Percentiles rank a stretch among this genome's conserved stretches.
Conservation (phyloP, 2,888 invertebrate genomes). For the Chloroclysta siterata region DNA sequence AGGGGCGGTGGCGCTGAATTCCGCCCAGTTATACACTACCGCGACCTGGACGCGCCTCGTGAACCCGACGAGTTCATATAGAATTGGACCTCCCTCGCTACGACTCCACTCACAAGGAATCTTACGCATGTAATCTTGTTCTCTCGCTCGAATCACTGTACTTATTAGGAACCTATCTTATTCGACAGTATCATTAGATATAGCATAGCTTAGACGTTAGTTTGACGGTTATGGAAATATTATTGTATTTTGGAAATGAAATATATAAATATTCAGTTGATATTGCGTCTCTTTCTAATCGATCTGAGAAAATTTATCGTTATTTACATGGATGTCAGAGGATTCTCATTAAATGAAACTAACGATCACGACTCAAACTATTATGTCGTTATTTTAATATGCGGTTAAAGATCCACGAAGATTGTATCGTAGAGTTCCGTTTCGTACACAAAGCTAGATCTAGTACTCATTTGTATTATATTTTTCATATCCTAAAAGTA, state of each 20-base stretch:
- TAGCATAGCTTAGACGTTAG: slow-evolving; percentile 36
- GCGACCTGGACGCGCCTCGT: slow-evolving; percentile 96
- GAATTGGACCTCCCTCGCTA: slow-evolving; percentile 41
- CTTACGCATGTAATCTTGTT: slow-evolving; percentile 39
- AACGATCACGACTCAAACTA: slow-evolving; percentile 33
- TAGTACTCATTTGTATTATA: slow-evolving; percentile 1
- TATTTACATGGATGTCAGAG: slow-evolving; percentile 28
- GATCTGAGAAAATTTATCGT: slow-evolving; percentile 23
- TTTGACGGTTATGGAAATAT: slow-evolving; percentile 32
- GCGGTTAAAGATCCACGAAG: slow-evolving; percentile 33
- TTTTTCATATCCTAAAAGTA: slow-evolving; percentile 20
- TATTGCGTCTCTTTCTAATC: slow-evolving; percentile 32
- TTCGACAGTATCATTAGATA: slow-evolving; percentile 24
- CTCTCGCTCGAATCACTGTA: slow-evolving; percentile 37
- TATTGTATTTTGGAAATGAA: slow-evolving; percentile 39
- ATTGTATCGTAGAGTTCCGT: slow-evolving; percentile 36
- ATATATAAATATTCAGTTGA: slow-evolving; percentile 36
- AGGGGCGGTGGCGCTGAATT: slow-evolving; percentile 91
- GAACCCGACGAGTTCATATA: slow-evolving; percentile 95
- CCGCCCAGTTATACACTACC: slow-evolving; percentile 95
- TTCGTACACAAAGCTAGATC: slow-evolving; percentile 13
- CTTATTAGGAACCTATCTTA: slow-evolving; percentile 13
- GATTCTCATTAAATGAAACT: slow-evolving; percentile 35
- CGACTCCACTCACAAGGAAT: slow-evolving; percentile 54
- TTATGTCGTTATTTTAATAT: slow-evolving; percentile 37